Evolutionary conservation across 2,888 invertebrate species (phyloP).

Genomic region (Melolontha melolontha): DNA sequence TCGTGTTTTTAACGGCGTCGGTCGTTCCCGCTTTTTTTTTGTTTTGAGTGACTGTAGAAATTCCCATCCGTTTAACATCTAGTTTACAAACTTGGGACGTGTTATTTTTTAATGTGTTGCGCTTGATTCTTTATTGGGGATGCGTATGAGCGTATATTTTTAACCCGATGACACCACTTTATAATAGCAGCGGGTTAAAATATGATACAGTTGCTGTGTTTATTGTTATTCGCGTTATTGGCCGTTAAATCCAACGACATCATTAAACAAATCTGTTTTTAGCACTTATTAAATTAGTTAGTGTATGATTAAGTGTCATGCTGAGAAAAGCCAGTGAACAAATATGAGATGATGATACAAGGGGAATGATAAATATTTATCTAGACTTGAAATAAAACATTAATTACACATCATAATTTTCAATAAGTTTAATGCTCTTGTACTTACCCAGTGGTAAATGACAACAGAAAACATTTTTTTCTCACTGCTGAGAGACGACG

Average conservation of each 20-base stretch:
- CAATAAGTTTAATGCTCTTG: too few relatives aligned
- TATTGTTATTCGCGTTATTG: constrained; percentile 32
- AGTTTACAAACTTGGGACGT: constrained; percentile 7
- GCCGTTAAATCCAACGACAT: constrained; percentile 24
- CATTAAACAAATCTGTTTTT: constrained; percentile 28
- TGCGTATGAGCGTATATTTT: constrained; percentile 7
- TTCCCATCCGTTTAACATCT: constrained; percentile 8
- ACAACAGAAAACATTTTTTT: too few relatives aligned
- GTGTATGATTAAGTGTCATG: background rate
- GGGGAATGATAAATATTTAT: too few relatives aligned
- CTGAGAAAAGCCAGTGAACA: too few relatives aligned
- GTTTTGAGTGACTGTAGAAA: background rate
- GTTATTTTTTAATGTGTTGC: background rate
- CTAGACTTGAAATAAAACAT: too few relatives aligned
- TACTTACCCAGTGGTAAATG: too few relatives aligned
- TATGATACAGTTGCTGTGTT: constrained; percentile 21
- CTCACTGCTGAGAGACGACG: too few relatives aligned
- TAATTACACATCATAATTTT: too few relatives aligned
- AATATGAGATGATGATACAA: too few relatives aligned
- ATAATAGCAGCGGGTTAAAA: constrained; percentile 6
- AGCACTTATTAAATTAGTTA: constrained; percentile 23
- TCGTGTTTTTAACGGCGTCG: constrained; percentile 16
- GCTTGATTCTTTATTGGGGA: background rate
- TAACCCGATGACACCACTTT: constrained; percentile 25
- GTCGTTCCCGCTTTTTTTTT: constrained; percentile 4